Evolutionary conservation across 2,797 vertebrate species (phyloP).

Genomic region (Pipistrellus pipistrellus): DNA sequence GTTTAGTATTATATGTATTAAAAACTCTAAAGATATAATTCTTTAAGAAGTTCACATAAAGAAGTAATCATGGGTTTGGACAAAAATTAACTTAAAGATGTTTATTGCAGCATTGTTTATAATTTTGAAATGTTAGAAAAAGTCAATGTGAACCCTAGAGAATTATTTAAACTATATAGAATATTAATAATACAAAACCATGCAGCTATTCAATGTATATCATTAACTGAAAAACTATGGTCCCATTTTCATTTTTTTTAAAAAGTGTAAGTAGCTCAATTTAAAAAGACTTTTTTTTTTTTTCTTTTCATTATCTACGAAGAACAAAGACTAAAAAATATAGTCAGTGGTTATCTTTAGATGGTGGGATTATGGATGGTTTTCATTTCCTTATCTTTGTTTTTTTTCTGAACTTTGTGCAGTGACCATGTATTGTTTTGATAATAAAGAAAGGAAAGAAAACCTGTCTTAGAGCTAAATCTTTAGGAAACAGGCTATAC

Average conservation of each 20-base stretch:
- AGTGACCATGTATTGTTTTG: conserved; percentile 64
- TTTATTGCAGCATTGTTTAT: not conserved
- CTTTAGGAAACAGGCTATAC: conserved; percentile 76
- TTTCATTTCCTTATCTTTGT: conserved; percentile 49
- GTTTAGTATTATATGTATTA: not conserved
- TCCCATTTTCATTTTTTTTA: not conserved
- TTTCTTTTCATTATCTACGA: not conserved
- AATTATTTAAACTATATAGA: conserved; percentile 32
- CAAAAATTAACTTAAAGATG: conserved; percentile 11
- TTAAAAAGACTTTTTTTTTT: not conserved
- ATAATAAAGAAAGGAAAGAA: conserved; percentile 72
- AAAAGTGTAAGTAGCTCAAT: not conserved
- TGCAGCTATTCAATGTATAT: not conserved
- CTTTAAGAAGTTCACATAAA: not conserved
- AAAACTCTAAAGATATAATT: not conserved
- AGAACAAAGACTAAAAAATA: not conserved
- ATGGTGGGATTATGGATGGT: not conserved
- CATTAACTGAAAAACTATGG: not conserved
- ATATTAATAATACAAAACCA: not conserved
- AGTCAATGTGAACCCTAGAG: not conserved
- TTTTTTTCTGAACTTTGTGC: conserved; percentile 64
- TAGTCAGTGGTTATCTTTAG: not conserved
- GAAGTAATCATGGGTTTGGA: not conserved
- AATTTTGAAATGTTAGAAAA: conserved; percentile 42
- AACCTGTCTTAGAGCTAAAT: conserved; percentile 48